Conservation (phyloP, 2,797 vertebrate species). For the Muscicapa striata region DNA sequence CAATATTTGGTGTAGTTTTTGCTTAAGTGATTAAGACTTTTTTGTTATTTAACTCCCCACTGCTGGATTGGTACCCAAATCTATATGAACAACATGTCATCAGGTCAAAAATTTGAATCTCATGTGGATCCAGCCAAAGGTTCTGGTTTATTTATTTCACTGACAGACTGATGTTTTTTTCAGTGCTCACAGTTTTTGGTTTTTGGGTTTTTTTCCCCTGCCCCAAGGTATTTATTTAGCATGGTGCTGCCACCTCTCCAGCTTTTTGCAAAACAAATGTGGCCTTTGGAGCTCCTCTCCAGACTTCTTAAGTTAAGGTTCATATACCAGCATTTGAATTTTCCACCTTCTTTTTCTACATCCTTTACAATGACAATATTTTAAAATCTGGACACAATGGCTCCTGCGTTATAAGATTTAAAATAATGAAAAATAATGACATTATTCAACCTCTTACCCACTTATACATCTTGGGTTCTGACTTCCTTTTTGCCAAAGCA, state of each 20-base stretch:
- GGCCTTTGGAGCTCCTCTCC: neutral
- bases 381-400: neutral
- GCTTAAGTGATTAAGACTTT: neutral
- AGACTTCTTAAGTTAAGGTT: neutral
- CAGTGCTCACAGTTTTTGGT: neutral
- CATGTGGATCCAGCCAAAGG: neutral
- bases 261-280: neutral
- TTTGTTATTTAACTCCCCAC: neutral
- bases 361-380: neutral
- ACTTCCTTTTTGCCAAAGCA: neutral
- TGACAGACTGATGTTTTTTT: neutral
- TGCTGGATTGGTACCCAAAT: neutral
- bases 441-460: neutral
- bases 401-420: neutral
- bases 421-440: neutral
- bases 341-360: neutral
- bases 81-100: neutral
- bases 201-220: neutral
- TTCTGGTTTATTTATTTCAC: neutral
- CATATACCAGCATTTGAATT: neutral
- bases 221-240: neutral
- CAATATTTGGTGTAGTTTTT: neutral
- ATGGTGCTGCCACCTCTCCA: neutral
- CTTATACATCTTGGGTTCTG: neutral
- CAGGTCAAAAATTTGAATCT: neutral